Percentiles rank a stretch among this genome's conserved stretches.
These are phyloP conservation scores for Merluccius polli DNA, from an alignment of 2,797 vertebrate species.

Conservation along the genomic window DNA sequence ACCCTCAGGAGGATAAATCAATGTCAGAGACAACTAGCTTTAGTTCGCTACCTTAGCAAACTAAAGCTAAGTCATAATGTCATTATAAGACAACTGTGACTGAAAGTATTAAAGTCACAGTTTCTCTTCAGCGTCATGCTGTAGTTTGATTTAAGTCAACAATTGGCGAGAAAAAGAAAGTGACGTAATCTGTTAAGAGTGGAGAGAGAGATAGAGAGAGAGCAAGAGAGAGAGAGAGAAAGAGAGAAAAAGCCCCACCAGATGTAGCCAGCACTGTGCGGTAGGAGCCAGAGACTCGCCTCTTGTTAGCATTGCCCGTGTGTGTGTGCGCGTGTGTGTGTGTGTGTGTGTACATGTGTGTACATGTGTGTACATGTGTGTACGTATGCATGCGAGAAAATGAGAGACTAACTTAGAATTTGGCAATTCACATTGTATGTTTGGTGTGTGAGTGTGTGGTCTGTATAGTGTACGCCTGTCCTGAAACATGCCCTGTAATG, in stretches of 20 bases:
- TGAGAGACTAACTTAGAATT: neutral
- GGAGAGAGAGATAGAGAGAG: neutral
- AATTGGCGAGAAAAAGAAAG: neutral
- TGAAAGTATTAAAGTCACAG: neutral
- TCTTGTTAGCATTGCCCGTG: slow-evolving; percentile 39
- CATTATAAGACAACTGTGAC: neutral
- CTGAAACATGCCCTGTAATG: neutral
- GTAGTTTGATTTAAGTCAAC: neutral
- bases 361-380: slow-evolving; percentile 9
- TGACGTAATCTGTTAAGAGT: neutral
- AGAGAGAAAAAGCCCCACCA: neutral
- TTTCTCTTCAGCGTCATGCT: neutral
- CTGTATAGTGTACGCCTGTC: neutral
- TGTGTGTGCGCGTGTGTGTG: slow-evolving; percentile 26
- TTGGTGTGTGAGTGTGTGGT: no score
- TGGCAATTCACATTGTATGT: no score
- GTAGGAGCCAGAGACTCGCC: slow-evolving; percentile 32
- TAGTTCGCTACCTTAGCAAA: neutral
- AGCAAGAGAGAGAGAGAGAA: neutral
- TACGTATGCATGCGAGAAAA: neutral
- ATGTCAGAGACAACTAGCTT: neutral
- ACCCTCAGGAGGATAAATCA: neutral
- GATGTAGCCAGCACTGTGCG: slow-evolving; percentile 23
- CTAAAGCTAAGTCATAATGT: no score
- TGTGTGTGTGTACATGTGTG: slow-evolving; percentile 19